Percentiles rank a stretch among this genome's conserved stretches.
These are phyloP conservation scores for Sipha maydis DNA, from an alignment of 2,888 invertebrate species.

Conservation along the genomic window DNA sequence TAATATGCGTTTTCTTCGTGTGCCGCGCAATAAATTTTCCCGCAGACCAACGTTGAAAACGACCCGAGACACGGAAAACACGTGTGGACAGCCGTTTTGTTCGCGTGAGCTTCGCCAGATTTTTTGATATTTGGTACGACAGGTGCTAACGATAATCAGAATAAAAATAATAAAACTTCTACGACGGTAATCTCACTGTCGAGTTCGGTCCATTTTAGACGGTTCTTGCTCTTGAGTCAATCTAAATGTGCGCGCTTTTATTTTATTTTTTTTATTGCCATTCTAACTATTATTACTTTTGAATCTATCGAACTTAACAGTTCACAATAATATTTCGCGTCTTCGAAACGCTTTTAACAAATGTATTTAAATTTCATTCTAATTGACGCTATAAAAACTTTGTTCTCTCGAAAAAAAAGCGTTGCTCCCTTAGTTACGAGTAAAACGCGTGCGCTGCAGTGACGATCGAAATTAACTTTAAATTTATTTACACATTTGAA, in stretches of 20 bases:
- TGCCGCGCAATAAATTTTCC: no score
- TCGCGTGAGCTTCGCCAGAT: no score
- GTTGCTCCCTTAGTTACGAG: not conserved
- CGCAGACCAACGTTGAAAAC: no score
- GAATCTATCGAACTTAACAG: no score
- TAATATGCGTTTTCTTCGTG: no score
- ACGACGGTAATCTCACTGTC: no score
- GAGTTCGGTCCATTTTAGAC: not conserved
- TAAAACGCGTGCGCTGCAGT: not conserved
- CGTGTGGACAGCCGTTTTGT: no score
- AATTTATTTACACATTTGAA: not conserved
- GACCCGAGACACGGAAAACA: no score
- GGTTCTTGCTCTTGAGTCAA: not conserved
- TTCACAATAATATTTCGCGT: not conserved
- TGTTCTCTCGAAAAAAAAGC: not conserved
- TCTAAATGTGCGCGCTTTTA: not conserved
- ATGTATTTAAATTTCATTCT: not conserved
- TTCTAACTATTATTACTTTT: not conserved
- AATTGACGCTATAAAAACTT: not conserved
- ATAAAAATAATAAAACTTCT: no score
- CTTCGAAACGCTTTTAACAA: not conserved
- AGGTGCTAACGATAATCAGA: no score
- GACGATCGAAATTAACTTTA: not conserved
- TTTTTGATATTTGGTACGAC: no score
- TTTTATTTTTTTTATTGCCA: not conserved